phyloP scores from a whole-genome alignment of 2,888 invertebrate genomes.

The Oscheius sp. region DNA sequence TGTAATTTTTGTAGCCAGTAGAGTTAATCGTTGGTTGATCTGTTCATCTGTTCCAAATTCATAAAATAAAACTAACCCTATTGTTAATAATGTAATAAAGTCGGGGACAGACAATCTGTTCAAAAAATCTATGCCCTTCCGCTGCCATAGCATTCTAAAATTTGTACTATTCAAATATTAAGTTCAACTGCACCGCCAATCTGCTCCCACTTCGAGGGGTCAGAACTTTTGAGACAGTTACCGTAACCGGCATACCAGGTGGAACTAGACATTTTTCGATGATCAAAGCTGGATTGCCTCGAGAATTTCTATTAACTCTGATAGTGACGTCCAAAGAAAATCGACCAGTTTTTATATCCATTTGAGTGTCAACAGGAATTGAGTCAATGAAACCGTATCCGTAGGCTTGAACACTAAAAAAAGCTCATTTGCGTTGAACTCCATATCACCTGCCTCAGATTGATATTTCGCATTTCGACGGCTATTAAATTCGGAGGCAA shows the following conservation, averaged over 20 bases:
- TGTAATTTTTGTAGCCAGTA: constrained; percentile 57
- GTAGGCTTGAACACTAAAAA: constrained; percentile 25
- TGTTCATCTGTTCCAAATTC: not conserved
- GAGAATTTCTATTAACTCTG: constrained; percentile 34
- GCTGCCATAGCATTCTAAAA: constrained; percentile 40
- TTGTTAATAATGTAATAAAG: constrained; percentile 41
- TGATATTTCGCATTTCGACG: constrained; percentile 8
- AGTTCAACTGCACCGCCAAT: constrained; percentile 13
- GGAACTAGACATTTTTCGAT: constrained; percentile 36
- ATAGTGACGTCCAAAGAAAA: constrained; percentile 29
- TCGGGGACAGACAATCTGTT: constrained; percentile 43
- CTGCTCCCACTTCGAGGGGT: constrained; percentile 24
- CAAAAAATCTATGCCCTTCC: constrained; percentile 41
- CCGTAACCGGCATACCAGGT: constrained; percentile 22
- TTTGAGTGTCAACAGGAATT: not conserved
- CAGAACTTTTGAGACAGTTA: constrained; percentile 21
- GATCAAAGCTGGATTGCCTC: constrained; percentile 44
- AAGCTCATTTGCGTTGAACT: not conserved
- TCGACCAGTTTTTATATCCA: constrained; percentile 19
- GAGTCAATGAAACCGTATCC: constrained; percentile 19
- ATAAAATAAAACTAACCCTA: constrained; percentile 29
- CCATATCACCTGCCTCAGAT: constrained; percentile 2
- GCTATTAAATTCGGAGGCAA: constrained; percentile 6
- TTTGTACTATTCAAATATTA: not conserved
- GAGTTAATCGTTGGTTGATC: constrained; percentile 61